These are phyloP conservation scores for Polymixis lichenea DNA, from an alignment of 2,888 invertebrate genomes.

Conservation along the genomic window DNA sequence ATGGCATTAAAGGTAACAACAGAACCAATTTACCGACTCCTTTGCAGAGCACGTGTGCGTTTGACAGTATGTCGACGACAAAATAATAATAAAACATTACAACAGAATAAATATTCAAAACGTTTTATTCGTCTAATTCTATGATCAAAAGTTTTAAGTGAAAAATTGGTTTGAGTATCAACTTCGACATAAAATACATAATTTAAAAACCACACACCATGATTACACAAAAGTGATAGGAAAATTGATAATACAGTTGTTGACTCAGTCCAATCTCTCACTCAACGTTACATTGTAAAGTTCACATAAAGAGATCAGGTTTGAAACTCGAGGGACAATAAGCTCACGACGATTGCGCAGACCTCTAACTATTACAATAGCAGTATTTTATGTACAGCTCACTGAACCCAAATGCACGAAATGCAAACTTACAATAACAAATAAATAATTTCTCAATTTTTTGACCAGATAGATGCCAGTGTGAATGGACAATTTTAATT, in stretches of 20 bases:
- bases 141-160: conserved; percentile 82
- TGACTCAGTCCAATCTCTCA: conserved; percentile 81
- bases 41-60: not conserved
- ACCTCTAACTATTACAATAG: conserved; percentile 64
- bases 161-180: conserved; percentile 79
- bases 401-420: conserved; percentile 83
- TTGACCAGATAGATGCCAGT: conserved; percentile 88
- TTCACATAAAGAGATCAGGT: conserved; percentile 88
- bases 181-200: conserved; percentile 61
- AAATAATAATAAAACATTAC: conserved; percentile 64
- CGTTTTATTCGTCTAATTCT: conserved; percentile 87
- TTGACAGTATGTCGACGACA: not conserved
- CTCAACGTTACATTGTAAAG: conserved; percentile 83
- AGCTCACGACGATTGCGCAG: conserved; percentile 76
- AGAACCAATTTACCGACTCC: not conserved
- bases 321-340: conserved; percentile 81
- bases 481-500: conserved; percentile 88
- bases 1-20: no score
- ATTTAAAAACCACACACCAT: conserved; percentile 63
- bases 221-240: conserved; percentile 63
- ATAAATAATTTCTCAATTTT: conserved; percentile 85
- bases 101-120: conserved; percentile 79
- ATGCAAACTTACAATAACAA: conserved; percentile 86
- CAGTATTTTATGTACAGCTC: conserved; percentile 78
- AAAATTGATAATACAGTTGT: conserved; percentile 55